These are phyloP conservation scores for Mirza zaza DNA, from an alignment of 2,113 vertebrate species.

Conservation along the genomic window DNA sequence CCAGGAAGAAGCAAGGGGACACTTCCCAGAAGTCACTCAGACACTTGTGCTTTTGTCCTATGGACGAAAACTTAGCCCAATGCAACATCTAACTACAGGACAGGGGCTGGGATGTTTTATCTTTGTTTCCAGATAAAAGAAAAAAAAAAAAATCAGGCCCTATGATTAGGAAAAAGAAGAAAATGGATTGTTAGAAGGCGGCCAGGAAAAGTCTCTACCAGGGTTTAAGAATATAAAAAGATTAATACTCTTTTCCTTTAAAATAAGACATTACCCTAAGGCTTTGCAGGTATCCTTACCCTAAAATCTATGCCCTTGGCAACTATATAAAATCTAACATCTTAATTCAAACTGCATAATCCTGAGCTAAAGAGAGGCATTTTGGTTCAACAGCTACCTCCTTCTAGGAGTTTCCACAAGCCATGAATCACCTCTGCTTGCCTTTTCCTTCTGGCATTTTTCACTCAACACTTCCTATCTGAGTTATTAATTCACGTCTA, in stretches of 20 bases:
- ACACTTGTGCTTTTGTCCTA: background rate
- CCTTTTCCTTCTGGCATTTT: background rate
- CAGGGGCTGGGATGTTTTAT: background rate
- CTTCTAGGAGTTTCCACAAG: background rate
- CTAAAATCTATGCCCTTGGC: background rate
- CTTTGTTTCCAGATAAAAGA: background rate
- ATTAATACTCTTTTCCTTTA: slow-evolving; percentile 16
- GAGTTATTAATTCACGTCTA: background rate
- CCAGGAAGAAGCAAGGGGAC: background rate
- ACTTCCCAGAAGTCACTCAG: background rate
- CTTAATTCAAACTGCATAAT: background rate
- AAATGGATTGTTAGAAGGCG: background rate
- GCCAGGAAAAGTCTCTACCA: background rate
- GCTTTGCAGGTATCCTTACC: background rate
- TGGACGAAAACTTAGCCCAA: background rate
- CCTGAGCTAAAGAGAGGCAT: background rate
- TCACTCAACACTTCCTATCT: background rate
- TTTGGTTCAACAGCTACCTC: background rate
- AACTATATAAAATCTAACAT: background rate
- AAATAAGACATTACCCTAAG: background rate
- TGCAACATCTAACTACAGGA: background rate
- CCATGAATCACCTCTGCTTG: background rate
- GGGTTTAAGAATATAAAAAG: background rate
- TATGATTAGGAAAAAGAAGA: background rate
- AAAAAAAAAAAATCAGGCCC: background rate